These are phyloP conservation scores for Aleiodes sp. DNA, from an alignment of 1,140 invertebrate species.

Conservation along the genomic window DNA sequence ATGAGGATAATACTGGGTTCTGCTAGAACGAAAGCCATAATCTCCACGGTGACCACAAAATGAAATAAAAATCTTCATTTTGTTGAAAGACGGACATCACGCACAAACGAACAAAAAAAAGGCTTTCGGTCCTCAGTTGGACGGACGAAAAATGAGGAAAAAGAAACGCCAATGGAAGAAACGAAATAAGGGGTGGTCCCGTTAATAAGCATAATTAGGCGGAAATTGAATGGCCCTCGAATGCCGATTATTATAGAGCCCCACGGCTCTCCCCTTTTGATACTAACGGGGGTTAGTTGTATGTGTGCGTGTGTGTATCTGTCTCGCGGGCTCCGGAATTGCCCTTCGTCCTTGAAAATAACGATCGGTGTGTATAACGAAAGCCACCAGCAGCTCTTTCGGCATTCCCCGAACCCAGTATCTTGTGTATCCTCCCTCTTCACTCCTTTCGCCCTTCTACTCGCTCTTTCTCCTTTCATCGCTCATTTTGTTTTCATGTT, in stretches of 20 bases:
- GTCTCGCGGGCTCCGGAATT: constrained; percentile 27
- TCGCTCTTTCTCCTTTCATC: not conserved
- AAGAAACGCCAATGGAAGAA: not conserved
- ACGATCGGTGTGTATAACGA: constrained; percentile 36
- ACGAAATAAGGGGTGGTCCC: constrained; percentile 35
- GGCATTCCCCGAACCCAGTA: constrained; percentile 29
- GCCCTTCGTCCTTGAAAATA: constrained; percentile 40
- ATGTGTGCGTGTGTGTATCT: not conserved
- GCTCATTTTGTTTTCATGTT: constrained; percentile 26
- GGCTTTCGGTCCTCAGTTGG: constrained; percentile 37
- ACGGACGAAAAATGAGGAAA: constrained; percentile 17
- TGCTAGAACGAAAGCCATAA: not conserved
- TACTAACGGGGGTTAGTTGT: constrained; percentile 23
- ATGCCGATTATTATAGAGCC: constrained; percentile 40
- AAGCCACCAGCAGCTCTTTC: constrained; percentile 13
- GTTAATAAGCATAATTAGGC: constrained; percentile 42
- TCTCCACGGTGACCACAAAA: not conserved
- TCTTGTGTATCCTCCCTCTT: constrained; percentile 7
- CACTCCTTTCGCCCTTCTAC: not conserved
- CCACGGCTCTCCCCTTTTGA: constrained; percentile 28
- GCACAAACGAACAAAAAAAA: not conserved
- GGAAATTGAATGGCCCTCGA: constrained; percentile 41
- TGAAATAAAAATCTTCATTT: not conserved
- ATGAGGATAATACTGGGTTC: constrained; percentile 13
- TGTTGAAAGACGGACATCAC: not conserved